Conservation (phyloP, 2,888 invertebrate genomes). For the Peribatodes rhomboidaria region DNA sequence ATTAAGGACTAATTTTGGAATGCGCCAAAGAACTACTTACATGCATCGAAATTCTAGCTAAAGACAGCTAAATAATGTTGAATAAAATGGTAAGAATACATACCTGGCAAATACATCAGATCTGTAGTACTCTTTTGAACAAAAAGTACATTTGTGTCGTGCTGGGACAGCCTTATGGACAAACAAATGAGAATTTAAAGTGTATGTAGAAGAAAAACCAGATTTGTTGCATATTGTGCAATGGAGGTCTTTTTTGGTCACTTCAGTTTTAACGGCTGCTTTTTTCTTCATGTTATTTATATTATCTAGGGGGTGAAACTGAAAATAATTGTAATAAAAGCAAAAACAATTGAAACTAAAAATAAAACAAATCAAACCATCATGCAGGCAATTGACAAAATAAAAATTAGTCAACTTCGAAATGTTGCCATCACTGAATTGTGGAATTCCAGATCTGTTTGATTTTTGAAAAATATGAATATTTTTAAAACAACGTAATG, state of each 20-base stretch:
- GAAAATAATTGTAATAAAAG: conserved; percentile 25
- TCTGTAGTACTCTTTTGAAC: conserved; percentile 65
- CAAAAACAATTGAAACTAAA: conserved; percentile 18
- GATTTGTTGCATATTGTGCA: conserved; percentile 63
- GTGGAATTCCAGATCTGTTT: no score
- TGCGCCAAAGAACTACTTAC: no score
- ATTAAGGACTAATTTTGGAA: no score
- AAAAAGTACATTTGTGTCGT: conserved; percentile 61
- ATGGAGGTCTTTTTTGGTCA: conserved; percentile 45
- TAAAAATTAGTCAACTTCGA: background rate
- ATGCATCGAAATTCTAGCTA: no score
- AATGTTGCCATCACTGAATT: no score
- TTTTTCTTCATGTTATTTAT: conserved; percentile 36
- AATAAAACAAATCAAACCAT: conserved; percentile 4
- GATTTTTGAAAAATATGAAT: no score
- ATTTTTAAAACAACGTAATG: no score
- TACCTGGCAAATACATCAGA: conserved; percentile 56
- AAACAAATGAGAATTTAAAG: conserved; percentile 61
- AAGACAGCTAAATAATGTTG: no score
- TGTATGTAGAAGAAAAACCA: conserved; percentile 56
- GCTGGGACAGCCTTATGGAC: conserved; percentile 61
- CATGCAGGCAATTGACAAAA: no score
- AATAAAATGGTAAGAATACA: background rate
- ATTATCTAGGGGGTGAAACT: conserved; percentile 11
- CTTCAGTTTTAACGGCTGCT: conserved; percentile 1